These are phyloP conservation scores for Oncopodura yosiiana DNA, from an alignment of 1,140 invertebrate genomes.

Conservation along the genomic window DNA sequence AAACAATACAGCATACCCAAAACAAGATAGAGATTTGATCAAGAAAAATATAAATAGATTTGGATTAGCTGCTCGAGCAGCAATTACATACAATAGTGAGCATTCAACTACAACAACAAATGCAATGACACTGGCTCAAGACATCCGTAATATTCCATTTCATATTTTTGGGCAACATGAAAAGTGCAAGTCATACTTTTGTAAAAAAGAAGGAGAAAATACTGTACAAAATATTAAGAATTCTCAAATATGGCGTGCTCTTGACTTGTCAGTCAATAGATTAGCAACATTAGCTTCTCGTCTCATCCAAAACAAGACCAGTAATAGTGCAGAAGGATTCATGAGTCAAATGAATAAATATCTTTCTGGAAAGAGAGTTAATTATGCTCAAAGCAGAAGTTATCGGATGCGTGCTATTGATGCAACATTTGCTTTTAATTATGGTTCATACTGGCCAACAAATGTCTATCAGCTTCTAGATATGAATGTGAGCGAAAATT, in stretches of 20 bases:
- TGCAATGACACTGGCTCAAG: conserved; percentile 14
- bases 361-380: conserved; percentile 10
- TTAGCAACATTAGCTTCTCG: neutral
- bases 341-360: conserved; percentile 6
- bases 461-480: too few species aligned
- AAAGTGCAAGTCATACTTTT: conserved; percentile 6
- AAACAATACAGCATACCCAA: conserved; percentile 27
- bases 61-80: conserved; percentile 4
- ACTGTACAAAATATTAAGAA: neutral
- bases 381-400: neutral
- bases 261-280: neutral
- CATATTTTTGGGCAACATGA: conserved; percentile 35
- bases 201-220: neutral
- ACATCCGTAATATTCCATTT: conserved; percentile 26
- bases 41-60: conserved; percentile 3
- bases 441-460: too few species aligned
- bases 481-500: too few species aligned
- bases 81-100: conserved; percentile 7
- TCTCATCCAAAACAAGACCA: conserved; percentile 3
- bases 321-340: conserved; percentile 7
- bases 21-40: neutral
- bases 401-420: neutral
- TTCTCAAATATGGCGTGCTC: neutral
- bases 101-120: neutral
- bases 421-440: conserved; percentile 1